Base-by-base conservation (phyloP, 2,113 vertebrate species). In the Lepisosteus osseus region DNA sequence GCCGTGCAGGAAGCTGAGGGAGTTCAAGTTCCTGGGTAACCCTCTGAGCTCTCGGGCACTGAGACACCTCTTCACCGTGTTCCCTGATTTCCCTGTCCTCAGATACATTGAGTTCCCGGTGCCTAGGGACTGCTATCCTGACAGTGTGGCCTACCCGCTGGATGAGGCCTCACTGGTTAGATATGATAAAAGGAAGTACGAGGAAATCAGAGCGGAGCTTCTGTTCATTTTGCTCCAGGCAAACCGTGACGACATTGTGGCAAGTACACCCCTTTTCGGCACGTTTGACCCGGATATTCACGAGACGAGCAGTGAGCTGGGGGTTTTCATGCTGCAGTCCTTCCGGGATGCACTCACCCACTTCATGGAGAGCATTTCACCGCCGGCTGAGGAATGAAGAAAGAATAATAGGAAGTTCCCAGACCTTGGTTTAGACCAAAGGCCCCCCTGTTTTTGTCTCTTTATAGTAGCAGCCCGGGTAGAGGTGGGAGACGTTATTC, bases 281-380 rank as follows among this genome's bases (percentile, higher is more conserved):
- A 89, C 87, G 68, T 99, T 93, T 0, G 97, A 99, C 17, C 88
- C 97, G 11, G 94, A 95, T 57, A 89, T 98, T 72, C 87, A 91
- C 40, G 97, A 99, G 84, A 99, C 95, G 0, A 94, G 93, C 79
- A 92, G 90, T 0, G 97, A 99, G 83, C 86, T 99, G 3, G 94
- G 95, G 3, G 79, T 92, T 15, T 92, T 85, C 57, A 87, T 99
- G 85, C 73, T 98, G 67, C 91, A 88, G 7, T 94, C 95, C 61
- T 95, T 98, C 82, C 95, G 89, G 78, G 88, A 80, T 0, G 86
- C 95, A 8, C 76, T 99, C 54, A 92, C 93, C 13, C 94, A 85
- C 75, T 95, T 98, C 12, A 93, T 92, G 55, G 76, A 73, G n/a
- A 80, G 83, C 69, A 69, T 92, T 87, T 77, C 72, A 42, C 78